Evolutionary conservation across 2,888 invertebrate genomes (phyloP).

Genomic region (Zonitis immaculata): DNA sequence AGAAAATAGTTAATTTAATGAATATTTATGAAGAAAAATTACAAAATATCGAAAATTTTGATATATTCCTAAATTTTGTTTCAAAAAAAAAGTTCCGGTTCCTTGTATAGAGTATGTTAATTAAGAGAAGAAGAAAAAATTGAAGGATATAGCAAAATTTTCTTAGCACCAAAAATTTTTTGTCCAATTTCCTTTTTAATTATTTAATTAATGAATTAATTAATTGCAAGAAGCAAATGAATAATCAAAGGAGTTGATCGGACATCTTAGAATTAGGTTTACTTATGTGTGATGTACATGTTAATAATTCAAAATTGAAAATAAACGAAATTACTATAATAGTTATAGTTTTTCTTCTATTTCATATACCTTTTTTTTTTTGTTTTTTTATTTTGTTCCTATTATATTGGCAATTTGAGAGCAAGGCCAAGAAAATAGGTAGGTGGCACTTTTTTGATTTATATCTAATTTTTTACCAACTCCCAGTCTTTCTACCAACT

Average conservation of each 20-base stretch:
- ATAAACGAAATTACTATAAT: conserved; percentile 47
- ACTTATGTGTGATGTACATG: conserved; percentile 52
- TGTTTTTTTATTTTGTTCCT: conserved; percentile 16
- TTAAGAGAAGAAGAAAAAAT: conserved; percentile 10
- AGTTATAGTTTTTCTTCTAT: conserved; percentile 30
- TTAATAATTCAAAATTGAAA: conserved; percentile 50
- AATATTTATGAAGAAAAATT: conserved; percentile 37
- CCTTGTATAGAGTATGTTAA: conserved; percentile 16
- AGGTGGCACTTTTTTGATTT: conserved; percentile 40
- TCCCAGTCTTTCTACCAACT: conserved; percentile 29
- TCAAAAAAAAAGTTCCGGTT: neutral
- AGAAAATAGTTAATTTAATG: conserved; percentile 43
- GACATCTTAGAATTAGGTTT: conserved; percentile 40
- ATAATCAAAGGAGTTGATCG: conserved; percentile 14
- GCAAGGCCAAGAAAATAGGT: conserved; percentile 38
- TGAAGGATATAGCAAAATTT: conserved; percentile 45
- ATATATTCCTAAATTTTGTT: conserved; percentile 34
- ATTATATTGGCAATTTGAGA: conserved; percentile 28
- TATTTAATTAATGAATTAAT: conserved; percentile 19
- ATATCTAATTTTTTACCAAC: conserved; percentile 11
- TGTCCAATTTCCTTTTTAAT: conserved; percentile 10
- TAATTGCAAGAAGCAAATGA: conserved; percentile 14
- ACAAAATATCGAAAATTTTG: conserved; percentile 46
- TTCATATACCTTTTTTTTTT: conserved; percentile 9
- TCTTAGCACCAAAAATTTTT: conserved; percentile 41